phyloP scores from a whole-genome alignment of 2,888 invertebrate species.

The Eupithecia subfuscata region DNA sequence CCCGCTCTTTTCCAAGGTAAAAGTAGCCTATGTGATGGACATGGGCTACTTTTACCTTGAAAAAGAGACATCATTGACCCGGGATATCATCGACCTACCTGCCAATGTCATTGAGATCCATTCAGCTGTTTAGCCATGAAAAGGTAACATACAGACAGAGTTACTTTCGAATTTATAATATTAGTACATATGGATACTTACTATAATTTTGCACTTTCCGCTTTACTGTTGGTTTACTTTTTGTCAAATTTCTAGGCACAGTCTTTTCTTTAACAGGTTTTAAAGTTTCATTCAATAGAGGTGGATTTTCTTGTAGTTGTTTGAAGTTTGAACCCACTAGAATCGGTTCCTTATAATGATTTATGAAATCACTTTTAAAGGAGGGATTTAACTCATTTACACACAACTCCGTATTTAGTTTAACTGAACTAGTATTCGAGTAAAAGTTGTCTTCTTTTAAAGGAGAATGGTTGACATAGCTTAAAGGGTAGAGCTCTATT shows the following conservation, averaged over 20 bases:
- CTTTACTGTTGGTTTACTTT: slow-evolving; percentile 13
- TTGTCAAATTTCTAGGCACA: not conserved
- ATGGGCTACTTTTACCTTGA: no score
- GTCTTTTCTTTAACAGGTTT: not conserved
- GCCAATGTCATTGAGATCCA: no score
- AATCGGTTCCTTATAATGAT: not conserved
- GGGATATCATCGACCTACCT: no score
- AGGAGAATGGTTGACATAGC: not conserved
- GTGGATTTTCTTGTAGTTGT: slow-evolving; percentile 5
- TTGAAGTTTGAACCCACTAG: not conserved
- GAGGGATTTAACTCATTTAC: slow-evolving; percentile 2
- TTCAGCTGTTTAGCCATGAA: no score
- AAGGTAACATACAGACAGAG: no score
- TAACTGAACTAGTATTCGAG: not conserved
- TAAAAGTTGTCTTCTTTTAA: not conserved
- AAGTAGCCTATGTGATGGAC: no score
- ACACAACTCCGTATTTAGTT: not conserved
- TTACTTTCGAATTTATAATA: no score
- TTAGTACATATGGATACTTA: slow-evolving; percentile 32
- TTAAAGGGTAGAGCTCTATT: slow-evolving; percentile 20
- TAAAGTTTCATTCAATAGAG: slow-evolving; percentile 3
- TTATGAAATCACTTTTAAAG: not conserved
- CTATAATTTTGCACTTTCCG: slow-evolving; percentile 45
- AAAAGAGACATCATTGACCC: no score
- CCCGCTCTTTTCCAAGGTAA: no score